Percentiles rank a stretch among this genome's conserved stretches.
Evolutionary conservation across 2,113 vertebrate genomes (phyloP).

Genomic region (Mustela nigripes): DNA sequence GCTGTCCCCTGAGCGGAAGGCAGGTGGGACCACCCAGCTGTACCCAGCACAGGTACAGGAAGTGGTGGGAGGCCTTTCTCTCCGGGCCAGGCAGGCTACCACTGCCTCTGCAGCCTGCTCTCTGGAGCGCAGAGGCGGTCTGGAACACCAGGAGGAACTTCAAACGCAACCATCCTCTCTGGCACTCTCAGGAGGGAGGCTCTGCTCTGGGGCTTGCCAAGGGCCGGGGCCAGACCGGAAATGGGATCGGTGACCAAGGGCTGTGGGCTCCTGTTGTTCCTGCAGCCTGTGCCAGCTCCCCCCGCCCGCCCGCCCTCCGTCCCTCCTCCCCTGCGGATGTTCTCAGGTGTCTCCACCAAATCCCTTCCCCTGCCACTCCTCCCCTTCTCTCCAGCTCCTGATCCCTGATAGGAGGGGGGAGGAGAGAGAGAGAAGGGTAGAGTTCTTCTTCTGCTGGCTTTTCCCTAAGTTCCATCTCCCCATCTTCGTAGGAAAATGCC

Average conservation of each 20-base stretch:
- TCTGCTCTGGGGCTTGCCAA: slow-evolving; percentile 49
- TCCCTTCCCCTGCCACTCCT: slow-evolving; percentile 21
- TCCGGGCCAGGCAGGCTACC: neutral
- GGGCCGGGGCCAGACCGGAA: slow-evolving; percentile 68
- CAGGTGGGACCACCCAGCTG: slow-evolving; percentile 55
- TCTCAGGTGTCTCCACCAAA: slow-evolving; percentile 75
- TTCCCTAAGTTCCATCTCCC: neutral
- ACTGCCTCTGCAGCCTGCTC: neutral
- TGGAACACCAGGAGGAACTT: slow-evolving; percentile 25
- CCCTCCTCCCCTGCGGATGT: slow-evolving; percentile 52
- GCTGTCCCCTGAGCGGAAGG: neutral
- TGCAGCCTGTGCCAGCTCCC: slow-evolving; percentile 53
- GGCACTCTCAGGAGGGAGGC: neutral
- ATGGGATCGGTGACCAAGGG: neutral
- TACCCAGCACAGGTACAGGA: slow-evolving; percentile 64
- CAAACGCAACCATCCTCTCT: neutral
- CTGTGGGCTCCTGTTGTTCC: neutral
- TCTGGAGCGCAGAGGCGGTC: neutral
- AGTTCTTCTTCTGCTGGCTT: neutral
- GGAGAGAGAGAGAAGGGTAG: neutral
- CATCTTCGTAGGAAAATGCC: neutral
- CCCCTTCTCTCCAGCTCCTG: neutral
- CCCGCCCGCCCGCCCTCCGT: neutral
- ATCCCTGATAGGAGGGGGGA: too few relatives aligned
- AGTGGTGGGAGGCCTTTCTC: slow-evolving; percentile 43